These are phyloP conservation scores for Pelusios castaneus DNA, from an alignment of 2,113 vertebrate species.

Conservation along the genomic window DNA sequence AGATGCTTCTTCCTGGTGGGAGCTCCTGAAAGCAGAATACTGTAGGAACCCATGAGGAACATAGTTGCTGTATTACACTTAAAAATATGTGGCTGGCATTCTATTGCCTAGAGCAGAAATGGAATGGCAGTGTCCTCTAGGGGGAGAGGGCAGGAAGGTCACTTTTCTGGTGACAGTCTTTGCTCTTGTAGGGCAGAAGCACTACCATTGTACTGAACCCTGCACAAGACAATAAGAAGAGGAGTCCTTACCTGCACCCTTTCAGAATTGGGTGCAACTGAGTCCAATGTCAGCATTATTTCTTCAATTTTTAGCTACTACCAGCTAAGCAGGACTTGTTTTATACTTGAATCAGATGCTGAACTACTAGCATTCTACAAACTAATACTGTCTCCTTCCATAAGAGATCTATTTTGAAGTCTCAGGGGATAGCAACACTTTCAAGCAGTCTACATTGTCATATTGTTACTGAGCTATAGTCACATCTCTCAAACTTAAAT, in stretches of 20 bases:
- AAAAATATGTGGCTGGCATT: neutral
- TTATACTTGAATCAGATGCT: neutral
- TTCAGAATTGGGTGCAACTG: neutral
- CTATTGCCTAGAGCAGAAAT: neutral
- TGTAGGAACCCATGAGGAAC: neutral
- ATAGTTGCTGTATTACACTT: neutral
- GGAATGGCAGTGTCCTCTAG: neutral
- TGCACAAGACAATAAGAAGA: neutral
- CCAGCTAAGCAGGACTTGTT: neutral
- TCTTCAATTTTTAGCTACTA: neutral
- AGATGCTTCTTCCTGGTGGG: neutral
- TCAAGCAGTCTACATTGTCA: neutral
- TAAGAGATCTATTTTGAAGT: neutral
- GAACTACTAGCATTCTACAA: neutral
- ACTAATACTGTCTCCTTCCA: neutral
- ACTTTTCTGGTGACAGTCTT: neutral
- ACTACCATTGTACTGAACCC: neutral
- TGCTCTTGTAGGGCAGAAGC: neutral
- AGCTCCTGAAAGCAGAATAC: neutral
- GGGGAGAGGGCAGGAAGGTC: too few relatives aligned
- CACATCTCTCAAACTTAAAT: neutral
- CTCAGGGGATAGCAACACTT: neutral
- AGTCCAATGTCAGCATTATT: neutral
- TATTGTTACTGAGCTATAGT: neutral
- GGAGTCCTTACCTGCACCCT: neutral